Percentiles rank a stretch among this genome's conserved stretches.
phyloP scores from a whole-genome alignment of 1,140 invertebrate species.

The Panagrolaimus sp. region DNA sequence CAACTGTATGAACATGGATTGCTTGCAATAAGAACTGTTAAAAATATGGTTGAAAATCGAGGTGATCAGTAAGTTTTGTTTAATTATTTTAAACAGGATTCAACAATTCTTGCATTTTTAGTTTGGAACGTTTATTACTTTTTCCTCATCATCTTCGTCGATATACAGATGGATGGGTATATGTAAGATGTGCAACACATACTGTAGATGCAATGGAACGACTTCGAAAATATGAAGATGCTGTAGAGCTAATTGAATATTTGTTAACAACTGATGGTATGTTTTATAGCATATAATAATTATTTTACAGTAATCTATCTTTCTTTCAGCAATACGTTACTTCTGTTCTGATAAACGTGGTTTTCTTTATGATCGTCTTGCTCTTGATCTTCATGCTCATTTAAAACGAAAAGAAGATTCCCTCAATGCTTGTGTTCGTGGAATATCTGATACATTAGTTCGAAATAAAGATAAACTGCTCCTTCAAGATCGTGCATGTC shows the following conservation, averaged over 20 bases:
- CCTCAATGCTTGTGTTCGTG: conserved; percentile 16
- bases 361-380: conserved; percentile 38
- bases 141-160: conserved; percentile 24
- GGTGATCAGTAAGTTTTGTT: too few relatives aligned
- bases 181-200: conserved; percentile 23
- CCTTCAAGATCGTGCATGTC: conserved; percentile 38
- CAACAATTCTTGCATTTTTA: too few relatives aligned
- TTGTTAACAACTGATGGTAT: conserved; percentile 16
- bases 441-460: conserved; percentile 25
- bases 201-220: conserved; percentile 23
- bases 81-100: too few relatives aligned
- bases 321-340: neutral
- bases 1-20: neutral
- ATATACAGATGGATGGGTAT: conserved; percentile 29
- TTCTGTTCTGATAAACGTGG: conserved; percentile 37
- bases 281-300: too few relatives aligned
- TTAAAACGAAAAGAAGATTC: conserved; percentile 35
- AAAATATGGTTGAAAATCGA: neutral
- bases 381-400: conserved; percentile 45
- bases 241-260: conserved; percentile 26
- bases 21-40: neutral
- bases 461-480: conserved; percentile 21
- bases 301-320: too few relatives aligned
- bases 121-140: neutral
- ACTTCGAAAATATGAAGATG: conserved; percentile 23